Evolutionary conservation across 2,888 invertebrate species (phyloP).

Genomic region (Hermaeophaga mercurialis): DNA sequence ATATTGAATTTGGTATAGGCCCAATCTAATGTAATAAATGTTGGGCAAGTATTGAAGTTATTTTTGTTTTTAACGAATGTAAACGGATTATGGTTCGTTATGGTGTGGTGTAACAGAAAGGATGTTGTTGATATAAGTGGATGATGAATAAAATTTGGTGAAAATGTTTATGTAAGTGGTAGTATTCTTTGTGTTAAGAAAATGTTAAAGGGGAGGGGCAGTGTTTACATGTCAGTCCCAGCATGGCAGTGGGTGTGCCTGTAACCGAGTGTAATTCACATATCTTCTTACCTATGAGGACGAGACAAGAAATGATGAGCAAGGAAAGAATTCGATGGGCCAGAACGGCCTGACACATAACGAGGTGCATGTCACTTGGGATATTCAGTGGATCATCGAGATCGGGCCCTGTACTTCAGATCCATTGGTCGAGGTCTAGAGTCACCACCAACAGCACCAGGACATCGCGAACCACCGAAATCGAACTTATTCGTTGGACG

Average conservation of each 20-base stretch:
- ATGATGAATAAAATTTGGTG: not conserved
- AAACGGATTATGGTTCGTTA: too few species aligned
- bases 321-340: slow-evolving; percentile 48
- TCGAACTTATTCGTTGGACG: slow-evolving; percentile 19
- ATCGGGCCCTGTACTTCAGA: slow-evolving; percentile 50
- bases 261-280: not conserved
- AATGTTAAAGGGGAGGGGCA: slow-evolving; percentile 55
- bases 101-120: not conserved
- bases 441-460: slow-evolving; percentile 36
- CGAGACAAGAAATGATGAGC: slow-evolving; percentile 52
- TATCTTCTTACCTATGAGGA: slow-evolving; percentile 52
- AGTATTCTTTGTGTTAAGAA: slow-evolving; percentile 49
- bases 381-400: slow-evolving; percentile 52
- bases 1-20: too few species aligned
- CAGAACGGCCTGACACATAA: slow-evolving; percentile 52
- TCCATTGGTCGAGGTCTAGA: slow-evolving; percentile 52
- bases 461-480: slow-evolving; percentile 13
- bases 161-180: not conserved
- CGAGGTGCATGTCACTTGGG: slow-evolving; percentile 47
- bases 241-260: slow-evolving; percentile 56
- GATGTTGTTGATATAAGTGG: not conserved
- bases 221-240: slow-evolving; percentile 56
- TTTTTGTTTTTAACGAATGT: too few species aligned
- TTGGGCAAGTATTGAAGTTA: too few species aligned
- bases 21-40: too few species aligned